Conservation (phyloP, 2,888 invertebrate genomes). For the Gari tellinella region DNA sequence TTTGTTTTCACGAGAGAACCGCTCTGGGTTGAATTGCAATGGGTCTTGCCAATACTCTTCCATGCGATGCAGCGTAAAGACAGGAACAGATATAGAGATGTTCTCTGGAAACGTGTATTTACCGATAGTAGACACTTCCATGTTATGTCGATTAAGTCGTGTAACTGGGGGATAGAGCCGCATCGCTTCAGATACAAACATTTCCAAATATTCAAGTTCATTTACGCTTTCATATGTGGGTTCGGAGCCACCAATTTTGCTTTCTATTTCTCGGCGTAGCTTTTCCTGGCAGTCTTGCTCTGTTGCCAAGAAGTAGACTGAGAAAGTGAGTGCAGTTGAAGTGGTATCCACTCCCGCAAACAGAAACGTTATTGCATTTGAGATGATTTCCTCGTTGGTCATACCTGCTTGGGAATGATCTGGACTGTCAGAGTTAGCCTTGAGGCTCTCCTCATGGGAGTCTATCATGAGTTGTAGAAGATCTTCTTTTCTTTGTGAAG, state of each 20-base stretch:
- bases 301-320: conserved; percentile 46
- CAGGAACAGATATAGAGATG: conserved; percentile 44
- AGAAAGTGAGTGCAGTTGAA: conserved; percentile 45
- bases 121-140: conserved; percentile 13
- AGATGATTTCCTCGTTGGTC: conserved; percentile 51
- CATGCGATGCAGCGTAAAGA: conserved; percentile 41
- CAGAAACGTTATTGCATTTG: conserved; percentile 48
- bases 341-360: conserved; percentile 55
- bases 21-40: conserved; percentile 48
- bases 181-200: conserved; percentile 62
- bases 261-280: conserved; percentile 39
- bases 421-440: conserved; percentile 1
- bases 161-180: conserved; percentile 62
- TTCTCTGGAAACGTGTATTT: conserved; percentile 28
- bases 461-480: conserved; percentile 57
- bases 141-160: conserved; percentile 39
- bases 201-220: conserved; percentile 58
- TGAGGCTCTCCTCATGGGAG: conserved; percentile 18
- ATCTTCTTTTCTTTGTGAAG: conserved; percentile 29
- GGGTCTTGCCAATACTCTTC: conserved; percentile 58
- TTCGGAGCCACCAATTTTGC: conserved; percentile 31
- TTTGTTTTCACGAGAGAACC: conserved; percentile 52
- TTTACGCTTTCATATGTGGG: conserved; percentile 61
- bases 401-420: conserved; percentile 30
- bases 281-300: conserved; percentile 43